A percentile compares a stretch with the other conserved stretches of the same genome.
phyloP scores from a whole-genome alignment of 2,888 invertebrate species.

The Ferdinandea cuprea region DNA sequence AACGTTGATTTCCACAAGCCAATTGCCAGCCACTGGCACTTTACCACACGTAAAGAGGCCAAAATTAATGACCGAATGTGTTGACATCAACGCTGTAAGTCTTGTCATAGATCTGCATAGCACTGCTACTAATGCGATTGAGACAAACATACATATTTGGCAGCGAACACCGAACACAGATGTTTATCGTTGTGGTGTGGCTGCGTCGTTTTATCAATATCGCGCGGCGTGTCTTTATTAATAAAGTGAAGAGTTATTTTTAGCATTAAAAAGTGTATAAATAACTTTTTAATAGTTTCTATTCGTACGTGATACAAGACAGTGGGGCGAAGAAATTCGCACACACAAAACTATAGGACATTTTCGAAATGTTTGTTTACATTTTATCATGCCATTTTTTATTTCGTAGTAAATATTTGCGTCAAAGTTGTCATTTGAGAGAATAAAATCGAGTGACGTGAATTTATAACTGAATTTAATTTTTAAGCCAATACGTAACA shows the following conservation, averaged over 20 bases:
- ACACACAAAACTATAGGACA: neutral
- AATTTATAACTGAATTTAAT: too few relatives aligned
- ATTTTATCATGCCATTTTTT: neutral
- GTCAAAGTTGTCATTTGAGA: too few relatives aligned
- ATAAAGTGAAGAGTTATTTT: constrained; percentile 34
- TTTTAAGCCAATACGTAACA: too few relatives aligned
- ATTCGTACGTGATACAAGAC: too few relatives aligned
- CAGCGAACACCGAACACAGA: constrained; percentile 18
- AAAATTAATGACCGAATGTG: constrained; percentile 36
- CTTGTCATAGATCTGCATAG: constrained; percentile 7
- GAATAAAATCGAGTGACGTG: too few relatives aligned
- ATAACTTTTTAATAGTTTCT: constrained; percentile 32
- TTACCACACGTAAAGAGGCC: constrained; percentile 12
- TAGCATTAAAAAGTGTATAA: constrained; percentile 21
- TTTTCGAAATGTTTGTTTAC: neutral
- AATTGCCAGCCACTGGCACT: constrained; percentile 5
- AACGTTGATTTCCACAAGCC: constrained; percentile 33
- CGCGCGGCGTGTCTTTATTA: constrained; percentile 10
- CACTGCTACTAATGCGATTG: constrained; percentile 11
- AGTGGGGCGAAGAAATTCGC: constrained; percentile 14
- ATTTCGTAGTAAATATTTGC: neutral
- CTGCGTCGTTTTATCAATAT: constrained; percentile 7
- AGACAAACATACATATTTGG: constrained; percentile 31
- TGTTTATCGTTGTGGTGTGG: neutral
- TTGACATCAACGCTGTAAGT: constrained; percentile 11